phyloP scores from a whole-genome alignment of 2,888 invertebrate species.

The Hypena proboscidalis region DNA sequence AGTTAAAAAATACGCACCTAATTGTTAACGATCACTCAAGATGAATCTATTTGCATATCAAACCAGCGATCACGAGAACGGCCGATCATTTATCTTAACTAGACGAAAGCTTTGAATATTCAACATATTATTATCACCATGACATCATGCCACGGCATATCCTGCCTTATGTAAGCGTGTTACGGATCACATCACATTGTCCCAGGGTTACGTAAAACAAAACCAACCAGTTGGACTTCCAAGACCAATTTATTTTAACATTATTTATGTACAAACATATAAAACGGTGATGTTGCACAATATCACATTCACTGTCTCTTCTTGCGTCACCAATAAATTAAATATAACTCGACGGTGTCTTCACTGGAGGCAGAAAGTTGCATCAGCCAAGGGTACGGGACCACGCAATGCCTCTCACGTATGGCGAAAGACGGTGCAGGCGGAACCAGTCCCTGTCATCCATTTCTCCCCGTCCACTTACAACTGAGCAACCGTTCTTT shows the following conservation, averaged over 20 bases:
- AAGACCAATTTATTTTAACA: constrained; percentile 67
- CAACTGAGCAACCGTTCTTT: constrained; percentile 26
- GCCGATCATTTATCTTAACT: constrained; percentile 12
- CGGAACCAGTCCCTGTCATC: constrained; percentile 4
- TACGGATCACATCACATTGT: constrained; percentile 45
- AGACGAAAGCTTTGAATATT: constrained; percentile 46
- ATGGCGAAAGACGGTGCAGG: constrained; percentile 20
- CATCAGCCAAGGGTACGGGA: constrained; percentile 31
- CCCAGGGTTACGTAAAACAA: constrained; percentile 61
- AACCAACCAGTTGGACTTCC: constrained; percentile 58
- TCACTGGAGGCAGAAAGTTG: constrained; percentile 45
- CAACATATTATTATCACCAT: constrained; percentile 36
- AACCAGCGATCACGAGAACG: neutral
- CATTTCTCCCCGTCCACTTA: constrained; percentile 10
- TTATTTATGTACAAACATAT: constrained; percentile 78
- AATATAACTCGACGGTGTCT: constrained; percentile 50
- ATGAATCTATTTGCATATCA: neutral
- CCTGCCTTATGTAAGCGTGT: constrained; percentile 37
- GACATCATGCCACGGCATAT: constrained; percentile 43
- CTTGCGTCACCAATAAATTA: constrained; percentile 79
- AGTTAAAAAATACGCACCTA: too few relatives aligned
- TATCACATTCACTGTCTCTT: constrained; percentile 76
- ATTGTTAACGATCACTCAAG: neutral
- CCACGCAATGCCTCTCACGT: constrained; percentile 21
- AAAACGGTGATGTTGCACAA: constrained; percentile 74